Base-by-base conservation (phyloP, 2,113 vertebrate species). In the Stegastes partitus region DNA sequence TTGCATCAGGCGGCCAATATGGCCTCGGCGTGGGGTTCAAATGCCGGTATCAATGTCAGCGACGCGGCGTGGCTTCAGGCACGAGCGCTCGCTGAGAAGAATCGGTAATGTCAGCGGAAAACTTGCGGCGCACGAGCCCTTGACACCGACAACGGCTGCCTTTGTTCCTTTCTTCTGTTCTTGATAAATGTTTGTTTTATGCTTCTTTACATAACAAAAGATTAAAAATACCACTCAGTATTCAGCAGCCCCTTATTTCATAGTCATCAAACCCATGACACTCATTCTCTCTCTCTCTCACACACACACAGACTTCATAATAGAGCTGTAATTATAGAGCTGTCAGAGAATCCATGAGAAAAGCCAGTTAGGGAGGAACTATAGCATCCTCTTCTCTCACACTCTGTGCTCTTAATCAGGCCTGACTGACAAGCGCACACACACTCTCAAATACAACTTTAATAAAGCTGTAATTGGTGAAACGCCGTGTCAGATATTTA, bases 281-380 rank as follows among this genome's bases (percentile, higher is more conserved):
- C 78, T 82, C 72, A 68, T 69, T 86, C 72, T n/a, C 73, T 67
- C 71, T 49, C 31, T 68, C 55, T 2, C 56, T n/a, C 73, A 16
- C 58, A 16, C 28, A 45, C 47, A 28, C 71, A 75, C 74, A 68
- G 74, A 66, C 11, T 69, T 85, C 67, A 87, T 83, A 90, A 91
- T 79, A 82, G 79, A 91, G 76, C 72, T 88, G 79, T 92, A 92
- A 92, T 92, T 89, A 91, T 62, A 74, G 77, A 91, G 74, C 83
- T 91, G 90, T 88, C 89, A 92, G 77, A 45, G 54, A 82, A 86
- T 82, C 74, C 81, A 59, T 82, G 83, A 84, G 61, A 86, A 85
- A 85, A 87, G 79, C 71, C 82, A 85, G 85, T 81, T 75, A 65
- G 57, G 69, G 19, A 79, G 77, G 81, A 86, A 85, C 72, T 82